Evolutionary conservation across 2,888 invertebrate species (phyloP), one percentile per base, ranked within the genome.

Genomic region (Tromatobia lineatoria): DNA sequence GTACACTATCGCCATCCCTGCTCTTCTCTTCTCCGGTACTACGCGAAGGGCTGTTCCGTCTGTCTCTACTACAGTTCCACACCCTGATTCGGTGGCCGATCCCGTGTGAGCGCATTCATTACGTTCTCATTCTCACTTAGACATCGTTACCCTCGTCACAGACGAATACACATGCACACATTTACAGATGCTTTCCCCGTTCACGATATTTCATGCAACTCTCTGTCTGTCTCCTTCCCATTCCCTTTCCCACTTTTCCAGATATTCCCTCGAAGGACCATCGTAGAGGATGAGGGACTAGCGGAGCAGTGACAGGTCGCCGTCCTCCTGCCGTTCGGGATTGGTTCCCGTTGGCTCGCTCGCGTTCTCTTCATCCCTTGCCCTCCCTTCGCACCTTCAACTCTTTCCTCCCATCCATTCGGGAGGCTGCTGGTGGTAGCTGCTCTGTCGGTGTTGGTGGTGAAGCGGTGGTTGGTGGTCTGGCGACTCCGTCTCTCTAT

Each of bases 231-330:
- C 52, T 76, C 73, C n/a, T 47, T 73, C 77, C 79, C 82, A 75
- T 71, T 73, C 79, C 73, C 78, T 38, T 42, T n/a, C 11, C 42
- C 69, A 57, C 75, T 20, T 20, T 38, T 52, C 7, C 20, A 29
- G 34, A 57, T 25, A 57, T 57, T 57, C 57, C 23, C 13, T 23
- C n/a, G 61, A 15, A 61, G n/a, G 34, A 61, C 38, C 15, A 38
- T 0, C 8, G 10, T 10, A 42, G 61, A 61, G 61, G 47, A 66
- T 38, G 61, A 52, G 64, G 20, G 18, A 57, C 54, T 23, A 82
- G 82, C 86, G 78, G 57, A 83, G 88, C 88, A 88, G 87, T 85
- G 89, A 89, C 88, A 87, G 88, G 87, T 89, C 88, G 86, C 84
- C 85, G 89, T 86, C 87, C 90, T 77, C 45, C 67, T 77, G 73